Percentiles rank a stretch among this genome's conserved stretches.
Evolutionary conservation across 2,888 invertebrate species (phyloP).

Genomic region (Euzophera pinguis): DNA sequence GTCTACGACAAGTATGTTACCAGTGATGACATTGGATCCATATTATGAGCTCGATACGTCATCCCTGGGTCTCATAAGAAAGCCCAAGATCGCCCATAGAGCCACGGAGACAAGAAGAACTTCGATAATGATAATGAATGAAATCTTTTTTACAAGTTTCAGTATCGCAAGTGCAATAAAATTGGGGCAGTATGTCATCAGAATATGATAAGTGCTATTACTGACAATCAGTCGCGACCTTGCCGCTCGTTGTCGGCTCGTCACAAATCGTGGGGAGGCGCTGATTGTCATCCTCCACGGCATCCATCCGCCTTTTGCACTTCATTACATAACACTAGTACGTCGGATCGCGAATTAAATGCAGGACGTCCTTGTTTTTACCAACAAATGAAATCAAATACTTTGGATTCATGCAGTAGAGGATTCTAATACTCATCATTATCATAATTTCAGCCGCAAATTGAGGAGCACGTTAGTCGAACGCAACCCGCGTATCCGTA

Average conservation of each 20-base stretch:
- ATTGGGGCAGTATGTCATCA: conserved; percentile 63
- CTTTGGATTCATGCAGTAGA: too few relatives aligned
- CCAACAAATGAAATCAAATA: too few relatives aligned
- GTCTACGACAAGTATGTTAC: too few relatives aligned
- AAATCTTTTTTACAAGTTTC: conserved; percentile 20
- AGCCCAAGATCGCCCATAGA: too few relatives aligned
- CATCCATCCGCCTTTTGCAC: conserved; percentile 71
- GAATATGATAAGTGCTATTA: conserved; percentile 67
- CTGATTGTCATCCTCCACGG: conserved; percentile 72
- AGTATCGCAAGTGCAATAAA: conserved; percentile 35
- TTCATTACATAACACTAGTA: conserved; percentile 56
- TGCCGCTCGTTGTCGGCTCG: conserved; percentile 65
- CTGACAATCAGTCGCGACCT: conserved; percentile 75
- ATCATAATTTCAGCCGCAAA: too few relatives aligned
- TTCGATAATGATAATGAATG: neutral
- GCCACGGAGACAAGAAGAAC: neutral
- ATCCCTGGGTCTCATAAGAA: too few relatives aligned
- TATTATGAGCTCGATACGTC: too few relatives aligned
- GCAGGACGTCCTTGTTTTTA: conserved; percentile 12
- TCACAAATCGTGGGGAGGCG: conserved; percentile 69
- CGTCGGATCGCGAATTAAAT: conserved; percentile 23
- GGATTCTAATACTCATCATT: too few relatives aligned
- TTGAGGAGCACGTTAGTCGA: too few relatives aligned
- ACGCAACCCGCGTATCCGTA: too few relatives aligned
- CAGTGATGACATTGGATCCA: too few relatives aligned